phyloP scores from a whole-genome alignment of 2,113 vertebrate species.

The Myiozetetes cayanensis region DNA sequence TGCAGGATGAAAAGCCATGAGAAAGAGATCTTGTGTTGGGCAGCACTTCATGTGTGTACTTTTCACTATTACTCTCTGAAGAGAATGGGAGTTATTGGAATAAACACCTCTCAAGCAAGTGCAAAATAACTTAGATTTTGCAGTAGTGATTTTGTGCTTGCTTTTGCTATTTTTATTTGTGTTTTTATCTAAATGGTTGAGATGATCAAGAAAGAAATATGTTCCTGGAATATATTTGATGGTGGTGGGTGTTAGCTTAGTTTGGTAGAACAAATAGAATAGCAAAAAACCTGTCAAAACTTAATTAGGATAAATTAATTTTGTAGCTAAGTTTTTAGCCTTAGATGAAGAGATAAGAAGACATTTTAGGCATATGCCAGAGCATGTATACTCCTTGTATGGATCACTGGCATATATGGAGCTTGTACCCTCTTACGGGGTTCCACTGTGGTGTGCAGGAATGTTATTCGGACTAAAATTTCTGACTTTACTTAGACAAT shows the following conservation, averaged over 20 bases:
- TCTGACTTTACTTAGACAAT: not conserved
- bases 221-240: not conserved
- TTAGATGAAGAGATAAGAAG: not conserved
- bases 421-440: not conserved
- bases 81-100: not conserved
- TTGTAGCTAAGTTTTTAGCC: not conserved
- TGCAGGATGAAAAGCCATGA: not conserved
- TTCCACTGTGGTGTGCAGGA: not conserved
- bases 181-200: not conserved
- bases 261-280: not conserved
- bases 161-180: not conserved
- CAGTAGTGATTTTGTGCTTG: not conserved
- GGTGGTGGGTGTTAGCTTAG: not conserved
- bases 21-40: not conserved
- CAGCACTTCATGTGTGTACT: not conserved
- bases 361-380: not conserved
- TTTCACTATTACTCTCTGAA: not conserved
- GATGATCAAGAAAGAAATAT: not conserved
- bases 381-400: not conserved
- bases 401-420: not conserved
- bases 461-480: not conserved
- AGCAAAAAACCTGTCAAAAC: not conserved
- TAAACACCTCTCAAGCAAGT: not conserved
- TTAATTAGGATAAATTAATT: not conserved
- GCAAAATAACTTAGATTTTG: not conserved